Evolutionary conservation across 2,888 invertebrate genomes (phyloP).

Genomic region (Rhagonycha lutea): DNA sequence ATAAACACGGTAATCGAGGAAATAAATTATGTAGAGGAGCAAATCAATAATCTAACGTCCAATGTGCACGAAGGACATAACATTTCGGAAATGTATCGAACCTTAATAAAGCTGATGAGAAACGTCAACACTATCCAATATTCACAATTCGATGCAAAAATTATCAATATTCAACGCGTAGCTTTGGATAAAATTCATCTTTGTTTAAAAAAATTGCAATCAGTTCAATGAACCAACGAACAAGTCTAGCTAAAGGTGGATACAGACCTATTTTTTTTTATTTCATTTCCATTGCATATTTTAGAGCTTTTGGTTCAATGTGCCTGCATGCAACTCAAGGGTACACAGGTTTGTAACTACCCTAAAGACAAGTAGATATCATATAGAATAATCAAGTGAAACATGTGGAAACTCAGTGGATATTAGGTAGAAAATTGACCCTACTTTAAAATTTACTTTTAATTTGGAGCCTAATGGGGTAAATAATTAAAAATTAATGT

Average conservation of each 20-base stretch:
- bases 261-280: too few relatives aligned
- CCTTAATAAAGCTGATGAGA: conserved; percentile 18
- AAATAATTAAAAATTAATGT: neutral
- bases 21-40: neutral
- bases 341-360: neutral
- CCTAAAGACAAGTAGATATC: neutral
- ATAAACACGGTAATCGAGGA: neutral
- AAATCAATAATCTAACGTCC: neutral
- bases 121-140: conserved; percentile 15
- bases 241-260: neutral
- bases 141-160: conserved; percentile 10
- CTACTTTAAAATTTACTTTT: neutral
- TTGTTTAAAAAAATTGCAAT: conserved; percentile 10
- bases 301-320: too few relatives aligned
- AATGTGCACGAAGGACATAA: neutral
- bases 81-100: conserved; percentile 1
- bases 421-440: neutral
- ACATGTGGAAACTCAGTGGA: neutral
- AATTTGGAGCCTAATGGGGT: neutral
- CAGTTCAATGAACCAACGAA: neutral
- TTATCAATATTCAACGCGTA: conserved; percentile 6
- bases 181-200: conserved; percentile 10
- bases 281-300: too few relatives aligned
- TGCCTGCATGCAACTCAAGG: too few relatives aligned
- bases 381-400: neutral